phyloP scores from a whole-genome alignment of 2,113 vertebrate genomes.

The Rattus rattus region DNA sequence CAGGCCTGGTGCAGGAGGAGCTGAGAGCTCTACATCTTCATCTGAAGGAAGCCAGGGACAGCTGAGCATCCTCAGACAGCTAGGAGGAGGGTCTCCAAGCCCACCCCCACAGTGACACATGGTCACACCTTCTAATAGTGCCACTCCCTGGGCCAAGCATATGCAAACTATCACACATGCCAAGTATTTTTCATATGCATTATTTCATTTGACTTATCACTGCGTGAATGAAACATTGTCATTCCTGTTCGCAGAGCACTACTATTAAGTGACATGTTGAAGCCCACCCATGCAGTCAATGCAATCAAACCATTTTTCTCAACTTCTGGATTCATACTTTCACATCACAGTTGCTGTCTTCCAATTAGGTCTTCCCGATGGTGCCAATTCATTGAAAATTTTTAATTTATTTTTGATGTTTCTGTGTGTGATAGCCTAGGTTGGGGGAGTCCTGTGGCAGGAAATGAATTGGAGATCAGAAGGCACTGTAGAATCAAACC shows the following conservation, averaged over 20 bases:
- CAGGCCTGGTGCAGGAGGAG: too few relatives aligned
- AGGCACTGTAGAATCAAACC: neutral
- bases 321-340: neutral
- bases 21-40: too few relatives aligned
- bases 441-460: neutral
- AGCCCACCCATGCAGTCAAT: neutral
- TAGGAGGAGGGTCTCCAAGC: too few relatives aligned
- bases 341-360: neutral
- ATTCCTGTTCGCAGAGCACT: neutral
- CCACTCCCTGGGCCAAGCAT: too few relatives aligned
- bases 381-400: neutral
- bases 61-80: too few relatives aligned
- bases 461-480: neutral
- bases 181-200: slow-evolving; percentile 7
- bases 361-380: slow-evolving; percentile 20
- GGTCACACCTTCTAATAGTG: too few relatives aligned
- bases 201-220: slow-evolving; percentile 17
- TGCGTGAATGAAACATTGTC: neutral
- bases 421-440: too few relatives aligned
- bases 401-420: neutral
- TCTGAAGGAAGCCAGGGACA: too few relatives aligned
- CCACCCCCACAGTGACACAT: too few relatives aligned
- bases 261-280: neutral
- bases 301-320: slow-evolving; percentile 24
- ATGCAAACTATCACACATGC: neutral